Evolutionary conservation across 2,113 vertebrate species (phyloP).

Genomic region (Silurus meridionalis): DNA sequence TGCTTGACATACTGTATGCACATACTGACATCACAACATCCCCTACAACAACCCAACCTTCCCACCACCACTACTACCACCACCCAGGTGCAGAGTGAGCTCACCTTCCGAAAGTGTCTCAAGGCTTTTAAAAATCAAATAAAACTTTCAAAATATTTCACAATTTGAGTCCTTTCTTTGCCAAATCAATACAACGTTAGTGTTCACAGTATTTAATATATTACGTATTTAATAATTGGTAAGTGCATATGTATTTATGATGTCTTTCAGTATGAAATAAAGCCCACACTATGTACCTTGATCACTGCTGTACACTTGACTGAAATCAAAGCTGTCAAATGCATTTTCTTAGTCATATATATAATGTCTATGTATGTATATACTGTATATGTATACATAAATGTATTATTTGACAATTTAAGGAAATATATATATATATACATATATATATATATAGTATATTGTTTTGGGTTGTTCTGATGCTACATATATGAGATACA

Average conservation of each 20-base stretch:
- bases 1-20: not conserved
- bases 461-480: too few relatives aligned
- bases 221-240: not conserved
- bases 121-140: not conserved
- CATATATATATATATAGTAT: too few relatives aligned
- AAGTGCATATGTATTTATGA: not conserved
- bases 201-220: not conserved
- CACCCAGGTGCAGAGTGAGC: not conserved
- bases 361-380: too few relatives aligned
- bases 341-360: too few relatives aligned
- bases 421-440: too few relatives aligned
- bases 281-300: not conserved
- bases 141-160: not conserved
- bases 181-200: not conserved
- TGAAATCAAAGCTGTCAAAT: not conserved
- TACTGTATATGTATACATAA: too few relatives aligned
- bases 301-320: not conserved
- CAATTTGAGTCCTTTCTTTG: not conserved
- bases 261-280: constrained; percentile 1
- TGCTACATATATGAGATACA: too few relatives aligned
- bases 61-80: too few relatives aligned
- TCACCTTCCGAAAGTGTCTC: not conserved
- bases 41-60: too few relatives aligned
- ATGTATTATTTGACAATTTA: too few relatives aligned
- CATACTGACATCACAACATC: not conserved